These are phyloP conservation scores for Onychostoma macrolepis DNA, from an alignment of 2,113 vertebrate species.

Conservation along the genomic window DNA sequence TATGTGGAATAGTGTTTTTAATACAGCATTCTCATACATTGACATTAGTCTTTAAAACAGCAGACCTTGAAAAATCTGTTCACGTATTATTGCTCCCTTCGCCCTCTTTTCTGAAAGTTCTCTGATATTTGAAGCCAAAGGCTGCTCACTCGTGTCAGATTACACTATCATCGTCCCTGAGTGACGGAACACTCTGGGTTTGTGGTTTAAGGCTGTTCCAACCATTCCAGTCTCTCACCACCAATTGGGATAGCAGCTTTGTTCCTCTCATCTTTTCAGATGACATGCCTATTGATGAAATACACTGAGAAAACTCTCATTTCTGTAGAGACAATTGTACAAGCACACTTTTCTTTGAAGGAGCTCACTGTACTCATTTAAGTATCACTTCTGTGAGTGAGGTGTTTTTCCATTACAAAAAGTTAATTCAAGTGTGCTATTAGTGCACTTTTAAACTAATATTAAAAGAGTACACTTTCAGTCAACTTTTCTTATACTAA, in stretches of 20 bases:
- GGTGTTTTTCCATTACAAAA: not conserved
- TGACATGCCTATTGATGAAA: not conserved
- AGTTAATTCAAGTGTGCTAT: not conserved
- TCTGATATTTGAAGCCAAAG: constrained; percentile 28
- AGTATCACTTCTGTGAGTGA: not conserved
- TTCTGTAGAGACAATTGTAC: not conserved
- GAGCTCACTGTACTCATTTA: not conserved
- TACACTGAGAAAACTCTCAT: not conserved
- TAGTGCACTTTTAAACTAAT: not conserved
- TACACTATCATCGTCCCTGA: constrained; percentile 49
- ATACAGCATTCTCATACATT: not conserved
- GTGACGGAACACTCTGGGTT: constrained; percentile 63
- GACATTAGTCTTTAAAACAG: not conserved
- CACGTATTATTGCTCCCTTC: not conserved
- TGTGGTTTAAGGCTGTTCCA: constrained; percentile 50
- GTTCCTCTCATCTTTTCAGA: constrained; percentile 3
- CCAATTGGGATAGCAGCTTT: constrained; percentile 19
- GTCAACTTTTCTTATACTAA: not conserved
- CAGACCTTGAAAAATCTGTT: not conserved
- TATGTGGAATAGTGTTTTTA: not conserved
- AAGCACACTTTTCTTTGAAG: not conserved
- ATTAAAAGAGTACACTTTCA: not conserved
- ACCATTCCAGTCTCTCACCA: constrained; percentile 49
- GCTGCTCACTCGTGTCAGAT: constrained; percentile 47
- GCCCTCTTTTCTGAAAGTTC: constrained; percentile 40